Evolutionary conservation across 2,797 vertebrate species (phyloP), one percentile per base, ranked within the genome.

Genomic region (Macroramphosus scolopax): DNA sequence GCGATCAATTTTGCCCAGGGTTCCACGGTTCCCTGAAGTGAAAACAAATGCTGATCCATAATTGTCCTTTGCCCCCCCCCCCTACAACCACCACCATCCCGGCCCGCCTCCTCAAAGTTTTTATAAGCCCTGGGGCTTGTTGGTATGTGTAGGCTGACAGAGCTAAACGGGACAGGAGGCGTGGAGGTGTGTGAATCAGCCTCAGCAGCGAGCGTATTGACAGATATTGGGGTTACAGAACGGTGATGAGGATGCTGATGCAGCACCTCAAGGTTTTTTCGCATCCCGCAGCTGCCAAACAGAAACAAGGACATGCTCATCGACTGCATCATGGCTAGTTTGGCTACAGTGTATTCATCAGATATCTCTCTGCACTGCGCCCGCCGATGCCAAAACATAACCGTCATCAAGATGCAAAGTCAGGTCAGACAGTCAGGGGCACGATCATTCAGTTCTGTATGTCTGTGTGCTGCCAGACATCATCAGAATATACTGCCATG

Each of bases 31-130:
- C 84, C 81, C 77, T 73, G 66, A 84, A 87, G 84, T 80, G 79
- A 86, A 87, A 87, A 88, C 83, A 89, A 85, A 89, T 78, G 80
- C 83, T 87, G 81, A 88, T 88, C 85, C 75, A 86, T 88, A 88
- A 90, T 85, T 82, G 81, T 87, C 80, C 77, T 73, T 80, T 76
- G 45, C 59, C 65, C 6, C 20, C 20, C 53, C 10, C 34, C 49
- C 45, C 34, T 17, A 17, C 38, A 16, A 41, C 26, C 55, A 11
- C 7, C 22, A 31, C 41, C 29, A 14, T 48, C 38, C 47, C 64
- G 34, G 53, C 45, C 53, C 53, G 54, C 51, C 51, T 59, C 63
- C 66, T 65, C 63, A 55, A 76, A 81, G 60, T 75, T 83, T 83
- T 70, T 66, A 53, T 60, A 80, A 78, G 75, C 73, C 78, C 59